Conservation (phyloP, 2,888 invertebrate genomes). For the Erannis defoliaria region DNA sequence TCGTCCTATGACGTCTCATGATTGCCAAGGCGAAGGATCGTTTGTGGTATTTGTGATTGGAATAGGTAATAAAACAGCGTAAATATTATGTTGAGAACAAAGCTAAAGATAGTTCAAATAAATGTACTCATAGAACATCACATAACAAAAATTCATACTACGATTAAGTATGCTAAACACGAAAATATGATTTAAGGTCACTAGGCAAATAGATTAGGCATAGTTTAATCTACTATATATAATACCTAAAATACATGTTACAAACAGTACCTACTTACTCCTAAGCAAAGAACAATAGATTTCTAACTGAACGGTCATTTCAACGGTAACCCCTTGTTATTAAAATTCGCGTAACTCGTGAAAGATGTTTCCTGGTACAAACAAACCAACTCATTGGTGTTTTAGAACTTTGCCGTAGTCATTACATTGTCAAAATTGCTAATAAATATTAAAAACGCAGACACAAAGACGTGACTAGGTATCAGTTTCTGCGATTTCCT, state of each 20-base stretch:
- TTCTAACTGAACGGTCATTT: slow-evolving; percentile 43
- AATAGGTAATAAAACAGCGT: no score
- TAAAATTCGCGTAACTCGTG: slow-evolving; percentile 55
- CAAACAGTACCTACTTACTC: slow-evolving; percentile 24
- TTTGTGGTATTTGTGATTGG: no score
- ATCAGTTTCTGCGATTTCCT: no score
- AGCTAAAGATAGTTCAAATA: no score
- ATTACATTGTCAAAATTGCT: neutral
- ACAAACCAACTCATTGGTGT: neutral
- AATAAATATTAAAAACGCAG: neutral
- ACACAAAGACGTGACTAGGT: neutral
- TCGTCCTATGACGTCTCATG: no score
- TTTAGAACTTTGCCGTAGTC: slow-evolving; percentile 17
- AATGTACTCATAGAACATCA: no score
- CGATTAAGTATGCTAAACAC: neutral
- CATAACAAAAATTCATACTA: no score
- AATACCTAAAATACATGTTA: slow-evolving; percentile 8
- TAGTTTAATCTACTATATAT: neutral
- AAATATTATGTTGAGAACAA: no score
- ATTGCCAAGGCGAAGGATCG: no score
- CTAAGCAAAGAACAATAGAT: slow-evolving; percentile 36
- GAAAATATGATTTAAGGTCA: neutral
- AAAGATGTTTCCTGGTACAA: slow-evolving; percentile 54
- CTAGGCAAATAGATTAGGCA: neutral
- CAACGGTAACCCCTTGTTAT: slow-evolving; percentile 53